Evolutionary conservation across 2,888 invertebrate species (phyloP), one percentile per base, ranked within the genome.

Genomic region (Eupithecia dodoneata): DNA sequence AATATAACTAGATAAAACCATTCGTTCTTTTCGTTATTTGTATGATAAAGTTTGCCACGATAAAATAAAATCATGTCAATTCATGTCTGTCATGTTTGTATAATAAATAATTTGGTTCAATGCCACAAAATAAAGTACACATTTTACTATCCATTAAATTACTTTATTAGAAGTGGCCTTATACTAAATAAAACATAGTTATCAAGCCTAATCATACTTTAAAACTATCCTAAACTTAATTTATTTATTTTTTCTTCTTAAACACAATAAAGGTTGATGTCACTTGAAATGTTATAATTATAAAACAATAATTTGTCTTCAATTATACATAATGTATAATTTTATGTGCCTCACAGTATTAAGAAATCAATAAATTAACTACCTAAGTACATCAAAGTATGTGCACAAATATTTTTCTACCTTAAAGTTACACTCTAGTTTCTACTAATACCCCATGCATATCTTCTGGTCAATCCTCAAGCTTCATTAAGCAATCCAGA

Each of bases 81-180:
- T 30, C 30, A 30, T 49, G 41, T 15, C 63, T 65, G 66, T 69
- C 5, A 12, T 47, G 3, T 67, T 67, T 6, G 6, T 9, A 4
- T 18, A 2, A 13, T 18, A 47, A 18, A 12, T n/a, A 12, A n/a
- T 47, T 44, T 30, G 49, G 45, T 49, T n/a, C 6, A 42, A 47
- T 70, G 47, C 70, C 45, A 47, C 49, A 30, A 88, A 91, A 91
- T 90, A 90, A 92, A 91, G 86, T 84, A 87, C 89, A 92, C 91
- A 92, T 82, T 88, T 72, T 72, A 76, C 66, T 74, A 74, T 76
- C 41, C 87, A 82, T 87, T 90, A 89, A 82, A 91, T 86, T 88
- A 87, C 89, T 94, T 94, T 93, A 94, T 93, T 94, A 87, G 88
- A 81, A 73, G 71, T 63, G 73, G 85, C 83, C 93, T 93, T 94